Conservation (phyloP, 2,888 invertebrate species). For the Tetheella fluctuosa region DNA sequence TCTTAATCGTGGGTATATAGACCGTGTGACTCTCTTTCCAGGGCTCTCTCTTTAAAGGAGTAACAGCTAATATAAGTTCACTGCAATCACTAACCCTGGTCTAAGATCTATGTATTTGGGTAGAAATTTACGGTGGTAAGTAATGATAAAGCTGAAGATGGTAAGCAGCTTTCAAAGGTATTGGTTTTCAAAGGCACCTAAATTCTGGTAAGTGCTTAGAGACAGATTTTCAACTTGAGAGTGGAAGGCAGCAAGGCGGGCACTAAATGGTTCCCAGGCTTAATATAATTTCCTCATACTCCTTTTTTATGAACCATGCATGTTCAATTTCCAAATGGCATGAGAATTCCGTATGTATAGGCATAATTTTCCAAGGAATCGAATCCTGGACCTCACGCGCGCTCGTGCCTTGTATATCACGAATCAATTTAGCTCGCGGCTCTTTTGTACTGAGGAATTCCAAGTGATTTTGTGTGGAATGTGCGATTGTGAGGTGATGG, state of each 20-base stretch:
- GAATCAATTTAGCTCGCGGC: conserved; percentile 57
- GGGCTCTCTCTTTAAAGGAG: no score
- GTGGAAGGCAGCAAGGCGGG: no score
- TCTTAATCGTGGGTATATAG: not conserved
- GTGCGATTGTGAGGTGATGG: not conserved
- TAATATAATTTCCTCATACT: not conserved
- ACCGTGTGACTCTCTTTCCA: not conserved
- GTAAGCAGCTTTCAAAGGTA: no score
- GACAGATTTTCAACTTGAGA: no score
- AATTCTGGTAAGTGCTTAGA: no score
- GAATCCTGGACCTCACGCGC: conserved; percentile 56
- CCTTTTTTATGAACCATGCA: conserved; percentile 7
- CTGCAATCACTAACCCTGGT: no score
- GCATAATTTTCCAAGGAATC: conserved; percentile 57
- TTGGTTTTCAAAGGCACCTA: no score
- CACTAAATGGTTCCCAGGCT: not conserved
- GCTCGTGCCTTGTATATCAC: conserved; percentile 64
- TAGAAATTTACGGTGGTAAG: no score
- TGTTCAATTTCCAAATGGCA: conserved; percentile 9
- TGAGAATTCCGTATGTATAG: conserved; percentile 23
- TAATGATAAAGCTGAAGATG: no score
- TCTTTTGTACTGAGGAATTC: conserved; percentile 19
- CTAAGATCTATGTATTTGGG: no score
- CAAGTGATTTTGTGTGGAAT: not conserved
- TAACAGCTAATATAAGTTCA: no score